These are phyloP conservation scores for Graptemys geographica DNA, from an alignment of 2,797 vertebrate genomes.

Conservation along the genomic window DNA sequence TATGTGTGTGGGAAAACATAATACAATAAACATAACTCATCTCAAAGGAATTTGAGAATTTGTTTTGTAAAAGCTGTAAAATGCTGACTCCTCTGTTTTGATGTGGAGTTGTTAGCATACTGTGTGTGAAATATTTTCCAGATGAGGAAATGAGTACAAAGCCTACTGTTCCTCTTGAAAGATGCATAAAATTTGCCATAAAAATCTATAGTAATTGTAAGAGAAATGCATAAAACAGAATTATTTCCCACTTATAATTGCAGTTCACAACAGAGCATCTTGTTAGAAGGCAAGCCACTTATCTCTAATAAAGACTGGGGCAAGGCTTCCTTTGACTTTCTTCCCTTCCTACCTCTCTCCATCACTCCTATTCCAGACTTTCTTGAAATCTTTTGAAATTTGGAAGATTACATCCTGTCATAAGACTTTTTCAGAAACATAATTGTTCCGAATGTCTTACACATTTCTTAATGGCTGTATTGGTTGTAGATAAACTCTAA, in stretches of 20 bases:
- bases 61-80: constrained; percentile 32
- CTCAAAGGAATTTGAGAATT: constrained; percentile 9
- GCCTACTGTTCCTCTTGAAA: neutral
- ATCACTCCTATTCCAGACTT: neutral
- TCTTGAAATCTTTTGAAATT: neutral
- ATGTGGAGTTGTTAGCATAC: constrained; percentile 1
- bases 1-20: constrained; percentile 12
- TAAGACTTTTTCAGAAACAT: neutral
- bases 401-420: neutral
- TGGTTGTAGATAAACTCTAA: neutral
- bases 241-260: neutral
- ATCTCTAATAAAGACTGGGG: neutral
- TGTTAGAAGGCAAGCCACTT: neutral
- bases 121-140: constrained; percentile 33
- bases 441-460: neutral
- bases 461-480: neutral
- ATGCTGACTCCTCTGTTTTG: constrained; percentile 11
- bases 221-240: constrained; percentile 1
- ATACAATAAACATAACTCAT: constrained; percentile 13
- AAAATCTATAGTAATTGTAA: neutral
- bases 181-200: neutral
- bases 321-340: neutral
- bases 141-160: neutral
- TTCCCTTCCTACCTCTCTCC: neutral
- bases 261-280: neutral